Conservation (phyloP, 2,797 vertebrate genomes). For the Chloroceryle amazona region DNA sequence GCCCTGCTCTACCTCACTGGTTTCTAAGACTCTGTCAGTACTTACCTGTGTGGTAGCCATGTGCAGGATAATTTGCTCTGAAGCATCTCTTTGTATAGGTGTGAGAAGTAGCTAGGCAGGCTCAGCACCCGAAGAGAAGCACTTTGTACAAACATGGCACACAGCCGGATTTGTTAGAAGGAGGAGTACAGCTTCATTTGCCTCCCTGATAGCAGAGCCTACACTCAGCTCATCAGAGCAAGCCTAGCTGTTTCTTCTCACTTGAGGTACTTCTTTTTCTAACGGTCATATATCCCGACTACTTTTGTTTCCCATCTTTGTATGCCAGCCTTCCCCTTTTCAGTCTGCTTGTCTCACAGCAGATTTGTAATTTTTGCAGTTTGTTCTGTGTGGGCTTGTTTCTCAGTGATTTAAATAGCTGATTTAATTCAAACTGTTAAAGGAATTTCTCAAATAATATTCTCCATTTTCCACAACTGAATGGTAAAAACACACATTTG, state of each 20-base stretch:
- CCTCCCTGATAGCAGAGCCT: not conserved
- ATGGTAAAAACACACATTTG: not conserved
- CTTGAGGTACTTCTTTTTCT: not conserved
- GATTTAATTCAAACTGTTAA: not conserved
- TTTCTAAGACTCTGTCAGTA: not conserved
- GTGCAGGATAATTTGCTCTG: not conserved
- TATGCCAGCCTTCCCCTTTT: not conserved
- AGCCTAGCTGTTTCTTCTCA: not conserved
- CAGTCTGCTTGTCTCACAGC: not conserved
- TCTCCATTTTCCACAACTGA: not conserved
- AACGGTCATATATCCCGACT: fast-evolving
- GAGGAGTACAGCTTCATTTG: not conserved
- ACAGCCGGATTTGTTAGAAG: not conserved
- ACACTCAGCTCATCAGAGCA: not conserved
- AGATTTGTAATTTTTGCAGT: not conserved
- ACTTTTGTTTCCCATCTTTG: not conserved
- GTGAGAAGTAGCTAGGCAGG: not conserved
- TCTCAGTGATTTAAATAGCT: not conserved
- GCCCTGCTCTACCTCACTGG: fast-evolving
- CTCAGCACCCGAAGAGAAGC: not conserved
- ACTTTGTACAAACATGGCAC: not conserved
- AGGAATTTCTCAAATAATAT: not conserved
- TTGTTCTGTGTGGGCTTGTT: not conserved
- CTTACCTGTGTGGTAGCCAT: fast-evolving
- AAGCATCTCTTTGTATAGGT: fast-evolving